Percentiles rank a stretch among this genome's conserved stretches.
phyloP scores from a whole-genome alignment of 1,140 invertebrate species.

The Neelides sp. region DNA sequence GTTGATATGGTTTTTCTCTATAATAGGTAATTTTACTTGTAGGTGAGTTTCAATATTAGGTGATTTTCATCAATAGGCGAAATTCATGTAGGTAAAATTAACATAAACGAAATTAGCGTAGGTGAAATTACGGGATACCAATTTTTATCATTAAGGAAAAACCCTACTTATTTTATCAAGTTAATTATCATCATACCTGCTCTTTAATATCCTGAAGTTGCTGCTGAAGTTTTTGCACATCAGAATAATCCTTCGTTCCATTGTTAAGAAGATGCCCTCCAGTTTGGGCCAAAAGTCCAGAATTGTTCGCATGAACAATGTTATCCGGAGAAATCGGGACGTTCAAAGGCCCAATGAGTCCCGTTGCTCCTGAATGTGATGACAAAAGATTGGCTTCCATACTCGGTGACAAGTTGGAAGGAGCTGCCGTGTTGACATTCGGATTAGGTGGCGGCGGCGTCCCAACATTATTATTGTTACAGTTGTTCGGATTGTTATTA shows the following conservation, averaged over 20 bases:
- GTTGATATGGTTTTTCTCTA: too few relatives aligned
- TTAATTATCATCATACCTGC: slow-evolving; percentile 56
- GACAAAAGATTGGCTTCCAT: slow-evolving; percentile 27
- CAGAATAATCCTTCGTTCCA: slow-evolving; percentile 58
- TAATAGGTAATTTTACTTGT: too few relatives aligned
- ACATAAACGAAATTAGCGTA: too few relatives aligned
- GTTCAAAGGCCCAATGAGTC: slow-evolving; percentile 6
- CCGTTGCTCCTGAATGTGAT: slow-evolving; percentile 11
- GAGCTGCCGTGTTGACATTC: slow-evolving; percentile 4
- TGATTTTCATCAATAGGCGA: too few relatives aligned
- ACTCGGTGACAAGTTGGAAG: slow-evolving; percentile 24
- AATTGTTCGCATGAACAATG: slow-evolving; percentile 25
- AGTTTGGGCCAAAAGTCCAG: neutral
- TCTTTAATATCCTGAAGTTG: slow-evolving; percentile 95
- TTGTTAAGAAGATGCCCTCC: slow-evolving; percentile 59
- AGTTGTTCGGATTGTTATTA: slow-evolving; percentile 18
- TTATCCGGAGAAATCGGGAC: slow-evolving; percentile 25
- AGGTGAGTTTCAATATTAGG: too few relatives aligned
- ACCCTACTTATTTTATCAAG: too few relatives aligned
- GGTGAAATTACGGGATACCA: too few relatives aligned
- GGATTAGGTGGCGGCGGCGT: slow-evolving; percentile 3
- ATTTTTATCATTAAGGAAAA: too few relatives aligned
- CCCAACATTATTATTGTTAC: slow-evolving; percentile 6
- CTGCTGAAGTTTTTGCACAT: slow-evolving; percentile 88
- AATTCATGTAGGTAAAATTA: too few relatives aligned